These are phyloP conservation scores for Antennarius maculatus DNA, from an alignment of 2,797 vertebrate genomes.

Conservation along the genomic window DNA sequence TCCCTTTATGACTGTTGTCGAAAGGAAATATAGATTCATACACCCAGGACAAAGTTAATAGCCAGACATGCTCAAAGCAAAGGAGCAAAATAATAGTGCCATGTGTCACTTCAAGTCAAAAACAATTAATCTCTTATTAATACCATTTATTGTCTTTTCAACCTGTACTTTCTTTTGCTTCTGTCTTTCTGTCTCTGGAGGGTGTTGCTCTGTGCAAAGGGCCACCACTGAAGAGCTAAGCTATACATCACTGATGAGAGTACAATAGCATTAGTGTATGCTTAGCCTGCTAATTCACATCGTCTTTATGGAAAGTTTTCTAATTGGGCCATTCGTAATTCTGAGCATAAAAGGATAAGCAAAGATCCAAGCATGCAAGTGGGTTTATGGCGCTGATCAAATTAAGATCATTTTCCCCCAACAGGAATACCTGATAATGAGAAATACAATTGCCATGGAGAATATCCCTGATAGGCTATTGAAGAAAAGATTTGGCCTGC, in stretches of 20 bases:
- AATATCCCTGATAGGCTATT: conserved; percentile 59
- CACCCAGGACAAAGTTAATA: conserved; percentile 71
- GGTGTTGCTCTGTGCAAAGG: conserved; percentile 57
- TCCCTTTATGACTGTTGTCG: conserved; percentile 74
- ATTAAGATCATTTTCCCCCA: conserved; percentile 73
- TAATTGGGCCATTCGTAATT: conserved; percentile 72
- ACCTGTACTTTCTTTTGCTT: conserved; percentile 56
- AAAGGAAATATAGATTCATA: conserved; percentile 76
- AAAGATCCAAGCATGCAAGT: conserved; percentile 59
- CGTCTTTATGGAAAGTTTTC: conserved; percentile 73
- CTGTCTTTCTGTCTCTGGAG: conserved; percentile 45
- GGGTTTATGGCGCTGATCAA: conserved; percentile 69
- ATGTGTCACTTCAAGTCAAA: conserved; percentile 63
- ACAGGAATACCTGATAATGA: conserved; percentile 71
- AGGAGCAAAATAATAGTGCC: conserved; percentile 63
- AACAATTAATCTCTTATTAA: conserved; percentile 78
- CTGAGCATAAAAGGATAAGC: conserved; percentile 71
- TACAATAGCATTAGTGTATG: conserved; percentile 76
- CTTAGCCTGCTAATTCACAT: conserved; percentile 73
- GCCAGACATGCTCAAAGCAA: conserved; percentile 63
- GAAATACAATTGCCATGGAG: conserved; percentile 54
- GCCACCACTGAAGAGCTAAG: conserved; percentile 67
- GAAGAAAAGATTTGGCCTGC: conserved; percentile 59
- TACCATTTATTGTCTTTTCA: conserved; percentile 73
- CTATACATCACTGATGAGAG: conserved; percentile 80